Evolutionary conservation across 2,797 vertebrate genomes (phyloP).

Genomic region (Alectoris magna): DNA sequence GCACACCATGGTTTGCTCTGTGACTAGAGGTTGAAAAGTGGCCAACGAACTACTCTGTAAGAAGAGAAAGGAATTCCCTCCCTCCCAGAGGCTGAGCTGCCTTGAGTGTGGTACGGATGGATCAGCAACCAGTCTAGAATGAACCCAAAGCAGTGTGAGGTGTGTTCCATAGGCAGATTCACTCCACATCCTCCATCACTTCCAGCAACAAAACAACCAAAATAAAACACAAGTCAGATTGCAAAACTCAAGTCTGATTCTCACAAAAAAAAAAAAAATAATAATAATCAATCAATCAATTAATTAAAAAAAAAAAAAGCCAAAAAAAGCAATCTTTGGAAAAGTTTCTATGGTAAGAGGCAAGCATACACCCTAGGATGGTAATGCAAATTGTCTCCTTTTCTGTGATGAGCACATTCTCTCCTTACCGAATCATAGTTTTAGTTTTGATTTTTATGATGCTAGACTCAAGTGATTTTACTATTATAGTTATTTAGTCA

Average conservation of each 20-base stretch:
- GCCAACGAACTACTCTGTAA: background rate
- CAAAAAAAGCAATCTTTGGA: background rate
- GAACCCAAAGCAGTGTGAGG: background rate
- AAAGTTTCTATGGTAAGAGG: background rate
- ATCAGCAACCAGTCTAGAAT: background rate
- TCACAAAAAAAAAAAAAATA: background rate
- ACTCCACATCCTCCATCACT: background rate
- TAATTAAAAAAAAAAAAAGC: background rate
- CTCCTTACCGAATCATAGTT: background rate
- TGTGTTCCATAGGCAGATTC: background rate
- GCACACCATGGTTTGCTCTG: background rate
- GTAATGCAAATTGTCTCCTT: background rate
- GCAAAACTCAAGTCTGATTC: background rate
- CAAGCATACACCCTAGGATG: background rate
- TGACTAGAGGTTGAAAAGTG: background rate
- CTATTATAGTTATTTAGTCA: background rate
- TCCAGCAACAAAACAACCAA: background rate
- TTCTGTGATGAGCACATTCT: background rate
- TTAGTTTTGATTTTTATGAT: background rate
- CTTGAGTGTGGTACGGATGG: background rate
- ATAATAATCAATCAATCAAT: no score
- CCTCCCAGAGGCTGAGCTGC: background rate
- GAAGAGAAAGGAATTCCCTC: background rate
- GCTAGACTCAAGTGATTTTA: constrained; percentile 9
- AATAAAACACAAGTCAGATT: background rate